These are phyloP conservation scores for Coenonympha arcania DNA, from an alignment of 2,888 invertebrate species.

Conservation along the genomic window DNA sequence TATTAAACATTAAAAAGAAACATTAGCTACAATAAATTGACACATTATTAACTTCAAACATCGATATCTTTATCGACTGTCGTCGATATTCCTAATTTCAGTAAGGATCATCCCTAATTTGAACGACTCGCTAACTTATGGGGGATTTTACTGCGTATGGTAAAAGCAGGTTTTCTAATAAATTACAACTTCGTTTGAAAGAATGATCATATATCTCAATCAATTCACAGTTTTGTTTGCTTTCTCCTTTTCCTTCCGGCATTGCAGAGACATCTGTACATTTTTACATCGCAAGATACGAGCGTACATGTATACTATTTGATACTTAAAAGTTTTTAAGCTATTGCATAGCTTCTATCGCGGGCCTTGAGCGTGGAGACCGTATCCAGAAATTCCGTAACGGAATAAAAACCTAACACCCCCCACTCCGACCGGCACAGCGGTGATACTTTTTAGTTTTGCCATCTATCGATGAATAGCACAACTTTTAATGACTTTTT, in stretches of 20 bases:
- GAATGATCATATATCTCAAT: constrained; percentile 8
- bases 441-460: no score
- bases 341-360: no score
- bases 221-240: constrained; percentile 9
- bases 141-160: constrained; percentile 11
- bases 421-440: no score
- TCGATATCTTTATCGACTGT: not conserved
- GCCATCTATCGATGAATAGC: no score
- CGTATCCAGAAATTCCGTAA: no score
- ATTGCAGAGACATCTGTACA: constrained; percentile 18
- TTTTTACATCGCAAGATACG: not conserved
- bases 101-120: not conserved
- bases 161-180: constrained; percentile 19
- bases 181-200: constrained; percentile 20
- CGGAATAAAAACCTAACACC: no score
- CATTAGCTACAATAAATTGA: no score
- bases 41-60: not conserved
- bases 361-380: no score
- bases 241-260: constrained; percentile 9
- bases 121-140: constrained; percentile 15
- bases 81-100: not conserved
- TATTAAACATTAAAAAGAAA: not conserved
- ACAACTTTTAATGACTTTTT: no score
- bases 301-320: no score
- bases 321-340: no score